Base-by-base conservation (phyloP, 2,888 invertebrate species). In the Lamellibrachia columna region DNA sequence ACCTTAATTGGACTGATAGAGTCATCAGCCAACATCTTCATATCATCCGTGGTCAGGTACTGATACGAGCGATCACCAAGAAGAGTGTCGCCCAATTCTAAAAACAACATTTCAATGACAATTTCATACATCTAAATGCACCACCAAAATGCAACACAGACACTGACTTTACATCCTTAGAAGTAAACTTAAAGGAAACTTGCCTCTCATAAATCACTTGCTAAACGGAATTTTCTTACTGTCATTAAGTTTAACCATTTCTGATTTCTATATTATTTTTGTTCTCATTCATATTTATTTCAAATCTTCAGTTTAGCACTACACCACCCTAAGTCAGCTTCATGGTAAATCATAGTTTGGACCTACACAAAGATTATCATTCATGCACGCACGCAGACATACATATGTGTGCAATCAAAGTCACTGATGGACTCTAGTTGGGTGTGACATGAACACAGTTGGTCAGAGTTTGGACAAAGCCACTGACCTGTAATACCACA, bases 1-100 rank as follows among this genome's bases (percentile, higher is more conserved):
- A 95, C 94, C 94, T 93, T 94, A 15, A 52, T 90, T 7, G 94
- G 92, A 90, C 93, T 93, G 91, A 75, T 75, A 1, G 94, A 93
- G 92, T 94, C 94, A 90, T 94, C 94, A 22, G 93, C 92, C 60
- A 94, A 90, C 15, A 92, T 91, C 91, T 94, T 94, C 92, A 94
- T 94, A 60, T 94, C 93, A 53, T 93, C 93, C 0, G 93, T 92
- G 3, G 93, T 90, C 28, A 94, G 55, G 92, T 93, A 93, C 52
- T 53, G 91, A 52, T 52, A 91, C 0, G 91, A 53, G 52, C 91
- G 53, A 22, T 75, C 75, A 53, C 91, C 53, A 15, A 91, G 91
- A 15, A 75, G 0, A 22, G 75, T 75, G 75, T 75, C 75, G 11
- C 75, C 75, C 75, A 75, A n/a, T 75, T 75, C 75, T 75, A 75